These are phyloP conservation scores for Pterocles gutturalis DNA, from an alignment of 2,113 vertebrate genomes.

Conservation along the genomic window DNA sequence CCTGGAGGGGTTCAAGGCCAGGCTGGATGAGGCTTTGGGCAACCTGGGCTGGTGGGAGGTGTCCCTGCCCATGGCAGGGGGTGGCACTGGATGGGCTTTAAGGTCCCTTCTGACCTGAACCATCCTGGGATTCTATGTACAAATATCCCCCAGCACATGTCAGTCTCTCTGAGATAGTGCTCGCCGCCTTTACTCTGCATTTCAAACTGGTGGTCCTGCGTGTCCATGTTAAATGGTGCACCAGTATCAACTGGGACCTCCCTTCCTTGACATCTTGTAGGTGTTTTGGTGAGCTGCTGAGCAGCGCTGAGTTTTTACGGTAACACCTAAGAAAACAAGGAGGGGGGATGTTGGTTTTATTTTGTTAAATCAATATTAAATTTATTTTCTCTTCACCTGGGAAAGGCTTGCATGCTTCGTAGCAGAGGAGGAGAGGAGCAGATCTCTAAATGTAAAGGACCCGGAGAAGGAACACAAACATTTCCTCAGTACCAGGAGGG, in stretches of 20 bases:
- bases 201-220: fast-evolving
- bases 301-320: neutral
- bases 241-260: neutral
- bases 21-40: too few relatives aligned
- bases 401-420: neutral
- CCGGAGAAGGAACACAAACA: neutral
- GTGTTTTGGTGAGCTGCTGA: neutral
- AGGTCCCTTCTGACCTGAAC: too few relatives aligned
- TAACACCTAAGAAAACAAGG: fast-evolving
- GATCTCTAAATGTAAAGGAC: neutral
- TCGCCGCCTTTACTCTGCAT: fast-evolving
- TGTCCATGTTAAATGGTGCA: fast-evolving
- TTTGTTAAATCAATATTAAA: neutral
- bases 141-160: neutral
- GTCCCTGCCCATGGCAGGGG: too few relatives aligned
- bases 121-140: neutral
- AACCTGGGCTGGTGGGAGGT: too few relatives aligned
- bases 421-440: too few relatives aligned
- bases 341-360: neutral
- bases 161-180: fast-evolving
- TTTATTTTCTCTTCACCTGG: neutral
- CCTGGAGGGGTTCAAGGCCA: too few relatives aligned
- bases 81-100: too few relatives aligned
- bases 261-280: neutral
- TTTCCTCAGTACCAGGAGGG: neutral